Conservation (phyloP, 2,888 invertebrate species). For the Lissonota sp. region DNA sequence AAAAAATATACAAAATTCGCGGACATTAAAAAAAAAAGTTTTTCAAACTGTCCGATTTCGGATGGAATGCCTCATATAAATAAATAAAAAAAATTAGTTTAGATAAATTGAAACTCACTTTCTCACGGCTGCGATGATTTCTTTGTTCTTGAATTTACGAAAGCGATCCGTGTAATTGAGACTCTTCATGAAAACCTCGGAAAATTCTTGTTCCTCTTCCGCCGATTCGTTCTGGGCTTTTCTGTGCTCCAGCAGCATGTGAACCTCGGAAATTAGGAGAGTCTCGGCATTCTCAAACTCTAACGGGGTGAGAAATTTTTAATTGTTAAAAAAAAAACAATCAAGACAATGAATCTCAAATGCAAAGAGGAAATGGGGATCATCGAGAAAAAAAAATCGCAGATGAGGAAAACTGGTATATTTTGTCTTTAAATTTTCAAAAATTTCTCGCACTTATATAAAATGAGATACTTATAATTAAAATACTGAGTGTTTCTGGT, state of each 20-base stretch:
- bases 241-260: conserved; percentile 98
- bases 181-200: conserved; percentile 99
- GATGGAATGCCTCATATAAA: too few species aligned
- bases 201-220: conserved; percentile 99
- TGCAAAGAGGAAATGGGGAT: neutral
- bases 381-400: neutral
- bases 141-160: conserved; percentile 98
- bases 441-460: neutral
- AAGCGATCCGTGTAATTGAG: conserved; percentile 98
- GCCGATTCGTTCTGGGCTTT: conserved; percentile 99
- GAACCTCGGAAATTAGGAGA: conserved; percentile 96
- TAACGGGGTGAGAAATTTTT: conserved; percentile 79
- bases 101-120: conserved; percentile 89
- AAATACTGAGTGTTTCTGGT: too few species aligned
- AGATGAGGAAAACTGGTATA: conserved; percentile 11
- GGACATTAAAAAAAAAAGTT: too few species aligned
- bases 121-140: conserved; percentile 98
- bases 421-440: conserved; percentile 8
- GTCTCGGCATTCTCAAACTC: conserved; percentile 99
- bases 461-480: too few species aligned
- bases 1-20: too few species aligned
- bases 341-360: neutral
- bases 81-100: too few species aligned
- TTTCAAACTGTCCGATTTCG: too few species aligned
- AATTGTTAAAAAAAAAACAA: conserved; percentile 27